These are phyloP conservation scores for Meriones psammophilus DNA, from an alignment of 2,797 vertebrate genomes.

Conservation along the genomic window DNA sequence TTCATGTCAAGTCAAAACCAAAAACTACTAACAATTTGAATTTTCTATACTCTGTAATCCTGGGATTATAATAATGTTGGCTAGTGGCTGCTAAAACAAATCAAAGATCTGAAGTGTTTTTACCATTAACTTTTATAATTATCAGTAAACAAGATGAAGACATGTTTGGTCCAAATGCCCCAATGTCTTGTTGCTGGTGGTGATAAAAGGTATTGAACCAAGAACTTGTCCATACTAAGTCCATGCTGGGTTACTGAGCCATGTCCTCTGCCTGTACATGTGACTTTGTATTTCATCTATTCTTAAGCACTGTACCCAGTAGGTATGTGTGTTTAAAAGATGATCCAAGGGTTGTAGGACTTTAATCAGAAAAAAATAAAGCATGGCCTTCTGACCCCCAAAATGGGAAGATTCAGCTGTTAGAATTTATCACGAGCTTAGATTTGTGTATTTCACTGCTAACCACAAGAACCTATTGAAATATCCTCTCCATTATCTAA, in stretches of 20 bases:
- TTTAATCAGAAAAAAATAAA: slow-evolving; percentile 24
- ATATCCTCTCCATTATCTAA: neutral
- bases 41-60: neutral
- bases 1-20: neutral
- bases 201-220: neutral
- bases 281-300: neutral
- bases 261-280: no score
- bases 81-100: neutral
- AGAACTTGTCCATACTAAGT: neutral
- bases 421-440: neutral
- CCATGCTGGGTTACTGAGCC: neutral
- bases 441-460: neutral
- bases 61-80: neutral
- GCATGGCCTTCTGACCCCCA: neutral
- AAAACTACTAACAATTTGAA: neutral
- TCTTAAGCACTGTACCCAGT: neutral
- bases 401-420: neutral
- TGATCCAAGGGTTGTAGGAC: neutral
- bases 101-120: neutral
- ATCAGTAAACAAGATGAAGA: neutral
- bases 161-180: neutral
- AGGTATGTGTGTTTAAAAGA: neutral
- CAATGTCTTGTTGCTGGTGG: neutral
- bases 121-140: neutral
- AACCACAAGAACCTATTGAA: neutral